Conservation (phyloP, 2,888 invertebrate species). For the Drosophila mayaguana region DNA sequence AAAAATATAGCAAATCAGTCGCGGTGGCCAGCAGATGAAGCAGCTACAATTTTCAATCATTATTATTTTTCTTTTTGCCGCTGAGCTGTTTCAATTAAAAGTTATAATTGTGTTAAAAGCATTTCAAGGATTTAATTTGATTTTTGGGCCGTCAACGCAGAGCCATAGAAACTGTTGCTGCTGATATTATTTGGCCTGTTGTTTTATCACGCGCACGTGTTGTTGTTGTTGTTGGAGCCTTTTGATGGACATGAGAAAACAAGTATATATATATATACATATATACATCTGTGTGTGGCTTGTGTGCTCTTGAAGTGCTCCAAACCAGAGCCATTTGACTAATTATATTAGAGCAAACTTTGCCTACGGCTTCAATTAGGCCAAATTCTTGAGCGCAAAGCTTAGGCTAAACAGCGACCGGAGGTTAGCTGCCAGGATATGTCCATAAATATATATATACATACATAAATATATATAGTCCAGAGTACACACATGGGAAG, state of each 20-base stretch:
- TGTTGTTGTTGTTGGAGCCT: background rate
- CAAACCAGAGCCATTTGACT: constrained; percentile 30
- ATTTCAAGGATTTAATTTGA: constrained; percentile 56
- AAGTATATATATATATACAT: background rate
- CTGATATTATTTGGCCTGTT: constrained; percentile 13
- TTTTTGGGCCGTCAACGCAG: constrained; percentile 5
- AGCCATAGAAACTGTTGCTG: constrained; percentile 7
- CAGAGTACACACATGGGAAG: background rate
- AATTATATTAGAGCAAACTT: constrained; percentile 51
- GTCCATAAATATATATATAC: background rate
- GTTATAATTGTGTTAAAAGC: constrained; percentile 59
- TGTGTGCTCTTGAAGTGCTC: constrained; percentile 21
- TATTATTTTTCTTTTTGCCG: background rate
- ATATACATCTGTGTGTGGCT: background rate
- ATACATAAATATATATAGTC: too few relatives aligned
- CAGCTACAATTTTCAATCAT: constrained; percentile 13
- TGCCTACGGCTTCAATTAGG: constrained; percentile 43
- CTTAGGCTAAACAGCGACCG: background rate
- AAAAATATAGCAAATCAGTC: background rate
- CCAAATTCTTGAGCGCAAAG: constrained; percentile 4
- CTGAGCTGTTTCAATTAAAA: constrained; percentile 48
- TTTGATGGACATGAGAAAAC: constrained; percentile 1
- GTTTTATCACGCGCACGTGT: constrained; percentile 8
- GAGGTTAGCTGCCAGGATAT: background rate
- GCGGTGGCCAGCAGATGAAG: constrained; percentile 5